Conservation (phyloP, 1,140 invertebrate species). For the Phocides pigmalion region DNA sequence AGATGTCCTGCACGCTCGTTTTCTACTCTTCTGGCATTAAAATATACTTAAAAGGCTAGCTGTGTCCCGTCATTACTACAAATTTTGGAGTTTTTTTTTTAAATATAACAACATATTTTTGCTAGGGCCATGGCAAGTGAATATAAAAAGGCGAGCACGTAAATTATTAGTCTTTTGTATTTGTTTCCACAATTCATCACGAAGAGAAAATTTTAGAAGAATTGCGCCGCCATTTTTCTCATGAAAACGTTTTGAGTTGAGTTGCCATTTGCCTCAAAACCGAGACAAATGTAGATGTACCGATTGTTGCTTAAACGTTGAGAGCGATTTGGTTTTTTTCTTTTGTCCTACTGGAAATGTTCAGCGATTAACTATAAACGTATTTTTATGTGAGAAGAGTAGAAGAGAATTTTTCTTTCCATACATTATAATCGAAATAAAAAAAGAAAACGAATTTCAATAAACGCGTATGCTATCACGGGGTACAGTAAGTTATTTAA, state of each 20-base stretch:
- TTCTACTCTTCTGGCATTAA: no score
- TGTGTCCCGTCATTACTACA: no score
- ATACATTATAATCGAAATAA: no score
- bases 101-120: no score
- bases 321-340: not conserved
- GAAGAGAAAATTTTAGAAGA: not conserved
- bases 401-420: no score
- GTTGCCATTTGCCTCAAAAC: not conserved
- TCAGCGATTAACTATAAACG: not conserved
- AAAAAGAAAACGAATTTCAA: no score
- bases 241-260: not conserved
- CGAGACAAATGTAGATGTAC: conserved; percentile 2
- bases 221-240: not conserved
- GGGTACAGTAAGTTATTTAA: no score
- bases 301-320: conserved; percentile 2
- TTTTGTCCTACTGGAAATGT: not conserved
- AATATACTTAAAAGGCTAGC: no score
- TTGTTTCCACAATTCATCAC: not conserved
- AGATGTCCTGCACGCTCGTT: no score
- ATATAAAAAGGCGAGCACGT: not conserved
- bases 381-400: no score
- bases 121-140: not conserved
- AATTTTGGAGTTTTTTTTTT: no score
- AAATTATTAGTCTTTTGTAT: not conserved
- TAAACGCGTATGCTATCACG: no score